Percentiles rank a stretch among this genome's conserved stretches.
Evolutionary conservation across 2,888 invertebrate species (phyloP).

Genomic region (Tenthredo distinguenda): DNA sequence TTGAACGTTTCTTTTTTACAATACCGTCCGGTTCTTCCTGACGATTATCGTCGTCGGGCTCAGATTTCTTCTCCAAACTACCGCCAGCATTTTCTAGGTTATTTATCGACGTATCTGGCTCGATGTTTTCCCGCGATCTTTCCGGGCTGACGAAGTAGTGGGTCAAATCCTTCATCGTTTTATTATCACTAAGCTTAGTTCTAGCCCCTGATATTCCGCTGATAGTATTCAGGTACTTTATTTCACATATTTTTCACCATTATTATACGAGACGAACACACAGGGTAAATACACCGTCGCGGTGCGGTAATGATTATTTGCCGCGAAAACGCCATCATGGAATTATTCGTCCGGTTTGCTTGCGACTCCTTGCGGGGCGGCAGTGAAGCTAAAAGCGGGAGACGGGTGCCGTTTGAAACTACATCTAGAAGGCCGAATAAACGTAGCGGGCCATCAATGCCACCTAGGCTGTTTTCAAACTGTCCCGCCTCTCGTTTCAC

Average conservation of each 20-base stretch:
- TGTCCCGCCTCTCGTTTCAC: too few species aligned
- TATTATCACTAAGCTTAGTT: not conserved
- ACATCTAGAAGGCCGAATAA: too few species aligned
- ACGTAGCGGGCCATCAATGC: too few species aligned
- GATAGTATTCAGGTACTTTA: not conserved
- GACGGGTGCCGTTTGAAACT: too few species aligned
- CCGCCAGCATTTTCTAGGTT: conserved; percentile 55
- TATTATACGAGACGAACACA: not conserved
- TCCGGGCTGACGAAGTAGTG: conserved; percentile 67
- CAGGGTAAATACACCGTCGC: not conserved
- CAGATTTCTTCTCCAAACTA: too few species aligned
- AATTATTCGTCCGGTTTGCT: not conserved
- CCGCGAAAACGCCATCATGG: conserved; percentile 16
- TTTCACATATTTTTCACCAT: not conserved
- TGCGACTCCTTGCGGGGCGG: too few species aligned
- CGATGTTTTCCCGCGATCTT: conserved; percentile 57
- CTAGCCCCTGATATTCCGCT: too few species aligned
- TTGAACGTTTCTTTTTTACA: conserved; percentile 61
- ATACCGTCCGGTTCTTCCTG: not conserved
- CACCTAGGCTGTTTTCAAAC: too few species aligned
- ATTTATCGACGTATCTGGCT: conserved; percentile 37
- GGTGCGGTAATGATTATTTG: not conserved
- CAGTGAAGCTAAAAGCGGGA: too few species aligned
- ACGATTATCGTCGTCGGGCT: not conserved
- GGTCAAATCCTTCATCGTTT: conserved; percentile 69